Percentiles rank a stretch among this genome's conserved stretches.
Conservation (phyloP, 2,888 invertebrate genomes). For the Limulus polyphemus region DNA sequence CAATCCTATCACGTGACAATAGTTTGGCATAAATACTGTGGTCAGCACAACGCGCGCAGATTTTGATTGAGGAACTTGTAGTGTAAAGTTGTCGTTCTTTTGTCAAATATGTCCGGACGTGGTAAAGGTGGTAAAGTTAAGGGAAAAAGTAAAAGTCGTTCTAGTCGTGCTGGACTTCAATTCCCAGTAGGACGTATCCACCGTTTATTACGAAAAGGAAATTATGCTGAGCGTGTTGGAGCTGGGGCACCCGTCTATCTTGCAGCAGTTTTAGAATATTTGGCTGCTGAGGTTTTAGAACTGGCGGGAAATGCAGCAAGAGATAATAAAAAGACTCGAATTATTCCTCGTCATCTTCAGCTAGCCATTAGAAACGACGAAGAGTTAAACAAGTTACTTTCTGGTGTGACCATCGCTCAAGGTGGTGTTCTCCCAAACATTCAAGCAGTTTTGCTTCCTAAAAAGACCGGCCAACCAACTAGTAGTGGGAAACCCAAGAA, state of each 20-base stretch:
- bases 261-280: constrained; percentile 41
- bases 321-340: constrained; percentile 40
- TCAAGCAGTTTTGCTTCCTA: constrained; percentile 41
- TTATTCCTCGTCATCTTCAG: constrained; percentile 40
- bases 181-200: constrained; percentile 27
- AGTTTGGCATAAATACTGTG: too few species aligned
- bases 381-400: constrained; percentile 40
- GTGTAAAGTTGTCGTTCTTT: constrained; percentile 30
- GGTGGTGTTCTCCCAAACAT: constrained; percentile 45
- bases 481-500: not conserved
- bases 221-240: constrained; percentile 40
- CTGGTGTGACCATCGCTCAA: constrained; percentile 44
- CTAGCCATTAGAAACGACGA: constrained; percentile 41
- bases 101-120: constrained; percentile 25
- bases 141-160: constrained; percentile 25
- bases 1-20: too few species aligned
- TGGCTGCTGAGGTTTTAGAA: constrained; percentile 41
- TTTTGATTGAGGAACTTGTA: not conserved
- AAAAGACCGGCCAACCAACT: constrained; percentile 33
- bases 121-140: constrained; percentile 28
- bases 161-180: constrained; percentile 26
- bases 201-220: constrained; percentile 30
- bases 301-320: constrained; percentile 42
- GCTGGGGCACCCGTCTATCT: constrained; percentile 35
- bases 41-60: too few species aligned